Evolutionary conservation across 2,113 vertebrate genomes (phyloP), one percentile per base, ranked within the genome.

Genomic region (Trogon melanurus): DNA sequence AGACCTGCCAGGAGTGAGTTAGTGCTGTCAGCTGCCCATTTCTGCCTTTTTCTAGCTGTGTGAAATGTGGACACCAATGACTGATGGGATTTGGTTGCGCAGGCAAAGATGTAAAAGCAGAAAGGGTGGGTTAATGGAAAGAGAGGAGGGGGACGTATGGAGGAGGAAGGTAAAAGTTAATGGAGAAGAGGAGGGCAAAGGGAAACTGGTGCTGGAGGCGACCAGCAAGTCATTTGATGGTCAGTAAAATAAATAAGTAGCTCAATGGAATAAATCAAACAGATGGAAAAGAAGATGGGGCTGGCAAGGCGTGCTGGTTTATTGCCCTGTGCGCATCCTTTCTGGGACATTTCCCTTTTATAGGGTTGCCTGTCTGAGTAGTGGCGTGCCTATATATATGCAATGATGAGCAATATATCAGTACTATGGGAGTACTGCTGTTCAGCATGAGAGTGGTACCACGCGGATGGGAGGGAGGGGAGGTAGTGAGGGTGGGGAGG

Each of bases 321-420:
- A 84, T 41, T 61, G 54, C 60, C 8, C n/a, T 75, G 22, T 51
- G 64, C 12, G 11, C 20, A 69, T 93, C 41, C 27, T 85, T 82
- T 91, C 64, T 79, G 61, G 36, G 44, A 62, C 53, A 41, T 85
- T 62, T 57, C 32, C n/a, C 41, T 75, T 85, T 70, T 64, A n/a
- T 45, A 13, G 65, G 25, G 30, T 53, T 76, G 34, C n/a, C 75
- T 79, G 26, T 22, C 29, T 66, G 60, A 45, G 65, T 13, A 75
- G 23, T 1, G 0, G 21, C 1, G 0, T 45, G 45, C 53, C 75
- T 36, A 11, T 44, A 10, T 16, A 17, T 7, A 0, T 57, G 38
- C 67, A 29, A 3, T 12, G 38, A 41, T 44, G 64, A n/a, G 20
- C 18, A 25, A 3, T 51, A 3, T 51, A n/a, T 64, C 2, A 1